Percentiles rank a stretch among this genome's conserved stretches.
These are phyloP conservation scores for Lasioglossum pauxillum DNA, from an alignment of 2,888 invertebrate genomes.

Conservation along the genomic window DNA sequence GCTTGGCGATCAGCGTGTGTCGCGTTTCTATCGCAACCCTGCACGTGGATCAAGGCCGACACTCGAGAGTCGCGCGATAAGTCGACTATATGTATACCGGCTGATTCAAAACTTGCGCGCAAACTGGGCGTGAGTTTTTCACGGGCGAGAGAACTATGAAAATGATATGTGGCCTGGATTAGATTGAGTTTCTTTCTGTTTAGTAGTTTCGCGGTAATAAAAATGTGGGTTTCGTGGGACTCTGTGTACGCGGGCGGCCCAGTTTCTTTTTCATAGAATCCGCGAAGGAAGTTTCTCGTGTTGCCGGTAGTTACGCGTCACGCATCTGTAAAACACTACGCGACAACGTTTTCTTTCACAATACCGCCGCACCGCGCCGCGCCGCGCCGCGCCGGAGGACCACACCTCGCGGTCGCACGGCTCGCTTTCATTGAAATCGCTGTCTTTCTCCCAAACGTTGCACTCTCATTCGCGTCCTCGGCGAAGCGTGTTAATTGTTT, in stretches of 20 bases:
- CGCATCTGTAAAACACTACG: not conserved
- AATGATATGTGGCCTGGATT: not conserved
- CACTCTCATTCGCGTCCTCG: not conserved
- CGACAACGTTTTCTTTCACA: not conserved
- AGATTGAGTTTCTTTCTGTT: too few species aligned
- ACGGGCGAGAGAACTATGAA: not conserved
- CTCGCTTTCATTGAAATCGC: not conserved
- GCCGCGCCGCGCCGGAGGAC: not conserved
- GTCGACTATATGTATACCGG: not conserved
- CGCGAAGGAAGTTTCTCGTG: not conserved
- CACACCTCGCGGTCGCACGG: slow-evolving; percentile 10
- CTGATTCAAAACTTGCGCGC: not conserved
- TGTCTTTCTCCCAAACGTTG: slow-evolving; percentile 2
- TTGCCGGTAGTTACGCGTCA: not conserved
- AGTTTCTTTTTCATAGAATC: not conserved
- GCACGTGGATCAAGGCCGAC: slow-evolving; percentile 21
- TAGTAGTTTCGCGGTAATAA: not conserved
- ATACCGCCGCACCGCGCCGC: not conserved
- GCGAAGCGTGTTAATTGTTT: not conserved
- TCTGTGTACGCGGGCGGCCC: not conserved
- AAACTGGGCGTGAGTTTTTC: not conserved
- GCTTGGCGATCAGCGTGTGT: not conserved
- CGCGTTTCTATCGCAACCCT: slow-evolving; percentile 1
- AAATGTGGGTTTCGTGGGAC: not conserved
- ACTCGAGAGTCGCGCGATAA: slow-evolving; percentile 3